phyloP scores from a whole-genome alignment of 2,888 invertebrate species.

The Ochropleura leucogaster region DNA sequence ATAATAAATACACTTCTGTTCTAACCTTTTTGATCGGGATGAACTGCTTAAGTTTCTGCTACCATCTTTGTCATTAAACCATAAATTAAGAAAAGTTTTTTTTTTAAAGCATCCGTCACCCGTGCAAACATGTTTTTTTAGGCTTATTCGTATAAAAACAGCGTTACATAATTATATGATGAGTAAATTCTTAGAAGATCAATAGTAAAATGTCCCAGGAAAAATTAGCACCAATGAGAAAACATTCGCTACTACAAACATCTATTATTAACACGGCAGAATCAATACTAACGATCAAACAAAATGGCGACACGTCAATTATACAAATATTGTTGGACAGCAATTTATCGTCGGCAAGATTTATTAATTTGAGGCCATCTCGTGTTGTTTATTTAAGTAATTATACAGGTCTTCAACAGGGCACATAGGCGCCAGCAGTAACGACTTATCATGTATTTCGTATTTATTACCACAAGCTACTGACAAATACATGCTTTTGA shows the following conservation, averaged over 20 bases:
- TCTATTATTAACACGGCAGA: conserved; percentile 33
- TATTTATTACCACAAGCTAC: conserved; percentile 11
- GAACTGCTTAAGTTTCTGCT: background rate
- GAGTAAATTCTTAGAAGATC: background rate
- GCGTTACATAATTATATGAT: background rate
- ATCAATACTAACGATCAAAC: conserved; percentile 42
- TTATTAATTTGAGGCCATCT: conserved; percentile 63
- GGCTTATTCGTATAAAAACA: background rate
- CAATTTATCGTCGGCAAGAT: conserved; percentile 55
- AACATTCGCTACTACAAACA: background rate
- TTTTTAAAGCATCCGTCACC: background rate
- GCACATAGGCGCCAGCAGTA: conserved; percentile 54
- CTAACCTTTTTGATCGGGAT: background rate
- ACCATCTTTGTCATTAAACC: background rate
- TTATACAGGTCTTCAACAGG: conserved; percentile 47
- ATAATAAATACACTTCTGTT: background rate
- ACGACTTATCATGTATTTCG: conserved; percentile 28
- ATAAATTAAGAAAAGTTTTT: background rate
- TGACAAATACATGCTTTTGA: too few species aligned
- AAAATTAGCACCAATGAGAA: background rate
- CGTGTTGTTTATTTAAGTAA: conserved; percentile 50
- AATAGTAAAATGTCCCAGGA: background rate
- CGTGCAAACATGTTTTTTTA: too few species aligned
- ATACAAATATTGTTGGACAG: conserved; percentile 50
- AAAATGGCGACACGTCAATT: conserved; percentile 61